These are phyloP conservation scores for Cotesia glomerata DNA, from an alignment of 1,140 invertebrate genomes.

Conservation along the genomic window DNA sequence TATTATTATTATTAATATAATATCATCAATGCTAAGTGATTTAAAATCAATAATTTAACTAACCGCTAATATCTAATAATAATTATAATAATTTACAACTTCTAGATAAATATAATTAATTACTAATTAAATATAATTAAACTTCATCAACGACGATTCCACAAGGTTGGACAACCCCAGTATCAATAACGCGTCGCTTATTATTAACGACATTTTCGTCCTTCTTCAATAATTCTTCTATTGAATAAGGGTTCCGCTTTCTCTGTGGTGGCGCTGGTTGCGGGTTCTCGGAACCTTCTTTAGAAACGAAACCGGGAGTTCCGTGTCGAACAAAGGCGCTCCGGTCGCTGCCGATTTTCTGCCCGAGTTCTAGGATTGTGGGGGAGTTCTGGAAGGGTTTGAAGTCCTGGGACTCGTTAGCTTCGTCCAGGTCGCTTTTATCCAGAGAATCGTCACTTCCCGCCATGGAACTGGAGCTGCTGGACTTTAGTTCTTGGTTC, in stretches of 20 bases:
- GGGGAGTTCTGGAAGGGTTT: slow-evolving; percentile 53
- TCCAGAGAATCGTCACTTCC: slow-evolving; percentile 70
- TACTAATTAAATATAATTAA: slow-evolving; percentile 13
- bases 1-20: too few species aligned
- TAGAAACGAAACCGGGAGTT: slow-evolving; percentile 38
- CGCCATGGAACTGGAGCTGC: slow-evolving; percentile 60
- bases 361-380: slow-evolving; percentile 54
- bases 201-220: slow-evolving; percentile 65
- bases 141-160: slow-evolving; percentile 57
- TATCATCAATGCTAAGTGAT: too few species aligned
- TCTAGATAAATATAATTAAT: too few species aligned
- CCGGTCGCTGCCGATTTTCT: slow-evolving; percentile 53
- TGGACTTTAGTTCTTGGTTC: slow-evolving; percentile 55
- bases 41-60: too few species aligned
- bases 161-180: slow-evolving; percentile 57
- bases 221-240: slow-evolving; percentile 84
- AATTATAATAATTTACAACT: too few species aligned
- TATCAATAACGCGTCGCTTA: slow-evolving; percentile 51
- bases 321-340: slow-evolving; percentile 53
- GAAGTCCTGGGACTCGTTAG: slow-evolving; percentile 55
- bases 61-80: too few species aligned
- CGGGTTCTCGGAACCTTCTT: slow-evolving; percentile 35
- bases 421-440: slow-evolving; percentile 67
- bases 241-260: slow-evolving; percentile 84
- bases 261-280: slow-evolving; percentile 53